Evolutionary conservation across 2,797 vertebrate genomes (phyloP).

Genomic region (Morus bassanus): DNA sequence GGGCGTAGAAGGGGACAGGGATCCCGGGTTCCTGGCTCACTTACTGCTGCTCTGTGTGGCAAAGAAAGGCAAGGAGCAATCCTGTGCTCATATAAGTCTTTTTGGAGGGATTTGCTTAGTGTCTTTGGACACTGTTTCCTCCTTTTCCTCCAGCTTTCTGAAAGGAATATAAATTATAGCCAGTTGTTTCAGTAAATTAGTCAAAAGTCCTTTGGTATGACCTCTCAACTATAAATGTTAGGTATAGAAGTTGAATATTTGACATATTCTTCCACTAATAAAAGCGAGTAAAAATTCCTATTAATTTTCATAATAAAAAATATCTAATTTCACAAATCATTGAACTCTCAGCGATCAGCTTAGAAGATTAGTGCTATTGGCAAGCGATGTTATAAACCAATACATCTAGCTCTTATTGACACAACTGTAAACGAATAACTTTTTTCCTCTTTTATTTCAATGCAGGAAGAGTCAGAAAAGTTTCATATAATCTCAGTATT

Average conservation of each 20-base stretch:
- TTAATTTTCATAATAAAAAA: neutral
- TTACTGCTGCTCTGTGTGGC: neutral
- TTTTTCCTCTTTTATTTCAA: neutral
- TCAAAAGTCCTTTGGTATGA: neutral
- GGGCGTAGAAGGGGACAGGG: neutral
- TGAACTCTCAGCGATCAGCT: neutral
- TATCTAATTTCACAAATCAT: neutral
- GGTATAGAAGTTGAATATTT: neutral
- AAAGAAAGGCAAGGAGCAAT: neutral
- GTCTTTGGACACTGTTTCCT: neutral
- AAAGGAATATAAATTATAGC: neutral
- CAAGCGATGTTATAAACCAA: neutral
- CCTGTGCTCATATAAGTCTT: fast-evolving
- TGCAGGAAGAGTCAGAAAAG: neutral
- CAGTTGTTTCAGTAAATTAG: neutral
- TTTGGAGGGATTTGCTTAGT: neutral
- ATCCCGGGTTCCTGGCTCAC: neutral
- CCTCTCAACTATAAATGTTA: neutral
- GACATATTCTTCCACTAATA: neutral
- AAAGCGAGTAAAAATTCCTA: neutral
- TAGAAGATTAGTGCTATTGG: neutral
- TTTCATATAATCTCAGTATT: neutral
- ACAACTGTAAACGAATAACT: neutral
- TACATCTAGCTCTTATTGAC: neutral
- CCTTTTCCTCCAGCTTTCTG: neutral